phyloP scores from a whole-genome alignment of 2,888 invertebrate species.

The Leptura quadrifasciata region DNA sequence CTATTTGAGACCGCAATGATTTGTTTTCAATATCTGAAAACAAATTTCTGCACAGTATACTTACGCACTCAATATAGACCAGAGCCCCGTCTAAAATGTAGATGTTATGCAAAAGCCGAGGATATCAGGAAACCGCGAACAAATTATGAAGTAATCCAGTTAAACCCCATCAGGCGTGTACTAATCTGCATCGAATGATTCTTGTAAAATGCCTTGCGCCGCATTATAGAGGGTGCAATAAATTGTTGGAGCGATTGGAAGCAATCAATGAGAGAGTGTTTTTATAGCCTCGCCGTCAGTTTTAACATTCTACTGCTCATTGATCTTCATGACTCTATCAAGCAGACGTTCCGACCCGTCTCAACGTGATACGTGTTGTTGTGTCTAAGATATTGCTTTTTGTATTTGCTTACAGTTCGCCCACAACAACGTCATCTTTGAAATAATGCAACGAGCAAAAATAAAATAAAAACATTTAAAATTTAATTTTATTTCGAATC shows the following conservation, averaged over 20 bases:
- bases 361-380: conserved; percentile 45
- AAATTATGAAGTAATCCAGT: conserved; percentile 63
- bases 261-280: conserved; percentile 63
- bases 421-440: background rate
- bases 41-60: background rate
- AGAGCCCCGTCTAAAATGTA: background rate
- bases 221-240: conserved; percentile 59
- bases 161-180: conserved; percentile 60
- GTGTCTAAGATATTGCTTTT: conserved; percentile 23
- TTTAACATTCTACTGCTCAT: conserved; percentile 60
- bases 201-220: conserved; percentile 57
- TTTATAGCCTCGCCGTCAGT: conserved; percentile 59
- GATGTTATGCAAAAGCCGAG: conserved; percentile 30
- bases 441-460: no score
- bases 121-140: conserved; percentile 59
- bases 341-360: conserved; percentile 48
- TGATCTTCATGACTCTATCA: conserved; percentile 61
- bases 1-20: no score
- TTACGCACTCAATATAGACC: background rate
- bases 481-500: no score
- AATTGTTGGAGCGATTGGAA: conserved; percentile 60
- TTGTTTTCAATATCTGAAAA: background rate
- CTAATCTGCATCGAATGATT: conserved; percentile 62
- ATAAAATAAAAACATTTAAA: no score
- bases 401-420: conserved; percentile 14